phyloP scores from a whole-genome alignment of 2,888 invertebrate genomes.

The Clostera curtula region DNA sequence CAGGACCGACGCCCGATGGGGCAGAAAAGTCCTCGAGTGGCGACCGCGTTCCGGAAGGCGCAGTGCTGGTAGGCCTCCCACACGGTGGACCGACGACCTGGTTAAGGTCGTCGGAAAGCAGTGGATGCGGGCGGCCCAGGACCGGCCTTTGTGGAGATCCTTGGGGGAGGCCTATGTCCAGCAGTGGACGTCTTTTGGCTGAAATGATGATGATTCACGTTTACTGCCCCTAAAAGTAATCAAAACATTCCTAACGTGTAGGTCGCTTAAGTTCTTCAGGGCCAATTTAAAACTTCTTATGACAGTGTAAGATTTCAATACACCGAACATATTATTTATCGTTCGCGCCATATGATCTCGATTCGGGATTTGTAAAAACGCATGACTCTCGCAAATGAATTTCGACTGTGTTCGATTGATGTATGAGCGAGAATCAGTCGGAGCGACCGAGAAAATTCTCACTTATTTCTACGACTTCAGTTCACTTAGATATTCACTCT shows the following conservation, averaged over 20 bases:
- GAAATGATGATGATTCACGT: too few species aligned
- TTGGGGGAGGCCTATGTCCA: too few species aligned
- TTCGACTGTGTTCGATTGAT: conserved; percentile 27
- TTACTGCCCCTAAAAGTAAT: too few species aligned
- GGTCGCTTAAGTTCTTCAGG: conserved; percentile 41
- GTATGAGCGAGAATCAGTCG: conserved; percentile 41
- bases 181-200: too few species aligned
- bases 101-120: too few species aligned
- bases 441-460: conserved; percentile 32
- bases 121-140: too few species aligned
- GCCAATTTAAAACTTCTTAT: conserved; percentile 59
- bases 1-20: too few species aligned
- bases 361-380: conserved; percentile 62
- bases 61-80: too few species aligned
- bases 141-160: too few species aligned
- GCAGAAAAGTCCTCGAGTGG: too few species aligned
- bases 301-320: conserved; percentile 66
- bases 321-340: conserved; percentile 64
- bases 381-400: conserved; percentile 20
- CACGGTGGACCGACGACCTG: too few species aligned
- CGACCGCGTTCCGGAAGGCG: too few species aligned
- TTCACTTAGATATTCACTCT: conserved; percentile 42
- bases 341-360: conserved; percentile 57
- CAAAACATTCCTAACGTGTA: conserved; percentile 45
- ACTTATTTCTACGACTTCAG: conserved; percentile 51